Conservation (phyloP, 2,888 invertebrate species). For the Anaspis maculata region DNA sequence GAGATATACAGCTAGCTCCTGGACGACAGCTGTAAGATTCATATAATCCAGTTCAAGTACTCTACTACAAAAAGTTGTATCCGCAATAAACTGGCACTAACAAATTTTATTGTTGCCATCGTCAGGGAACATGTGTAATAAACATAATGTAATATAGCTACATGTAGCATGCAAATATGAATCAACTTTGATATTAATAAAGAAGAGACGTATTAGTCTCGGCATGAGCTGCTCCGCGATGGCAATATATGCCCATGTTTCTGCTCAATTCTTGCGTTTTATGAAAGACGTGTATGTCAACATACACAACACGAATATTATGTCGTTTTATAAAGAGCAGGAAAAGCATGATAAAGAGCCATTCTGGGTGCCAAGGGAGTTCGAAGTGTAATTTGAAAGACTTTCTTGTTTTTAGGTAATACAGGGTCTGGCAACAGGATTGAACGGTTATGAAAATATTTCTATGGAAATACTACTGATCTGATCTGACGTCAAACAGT, state of each 20-base stretch:
- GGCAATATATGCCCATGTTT: not conserved
- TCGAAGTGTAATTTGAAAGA: too few relatives aligned
- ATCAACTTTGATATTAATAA: constrained; percentile 38
- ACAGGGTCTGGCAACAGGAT: too few relatives aligned
- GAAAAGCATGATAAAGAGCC: too few relatives aligned
- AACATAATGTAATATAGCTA: constrained; percentile 7
- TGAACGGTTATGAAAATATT: too few relatives aligned
- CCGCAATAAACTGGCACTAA: constrained; percentile 10
- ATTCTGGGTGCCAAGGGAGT: too few relatives aligned
- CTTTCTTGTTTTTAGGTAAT: too few relatives aligned
- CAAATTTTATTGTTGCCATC: constrained; percentile 11
- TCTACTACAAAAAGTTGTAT: constrained; percentile 6
- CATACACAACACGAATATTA: not conserved
- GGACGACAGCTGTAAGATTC: constrained; percentile 5
- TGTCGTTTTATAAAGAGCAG: not conserved
- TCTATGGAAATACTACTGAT: too few relatives aligned
- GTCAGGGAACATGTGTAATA: constrained; percentile 1
- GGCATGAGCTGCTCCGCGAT: constrained; percentile 16
- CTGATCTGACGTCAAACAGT: too few relatives aligned
- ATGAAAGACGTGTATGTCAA: not conserved
- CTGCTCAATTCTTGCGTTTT: not conserved
- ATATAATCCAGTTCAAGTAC: too few relatives aligned
- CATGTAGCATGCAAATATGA: constrained; percentile 28
- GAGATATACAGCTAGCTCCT: too few relatives aligned
- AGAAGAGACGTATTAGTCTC: constrained; percentile 33